Evolutionary conservation across 2,113 vertebrate species (phyloP), one percentile per base, ranked within the genome.

Genomic region (Rattus rattus): DNA sequence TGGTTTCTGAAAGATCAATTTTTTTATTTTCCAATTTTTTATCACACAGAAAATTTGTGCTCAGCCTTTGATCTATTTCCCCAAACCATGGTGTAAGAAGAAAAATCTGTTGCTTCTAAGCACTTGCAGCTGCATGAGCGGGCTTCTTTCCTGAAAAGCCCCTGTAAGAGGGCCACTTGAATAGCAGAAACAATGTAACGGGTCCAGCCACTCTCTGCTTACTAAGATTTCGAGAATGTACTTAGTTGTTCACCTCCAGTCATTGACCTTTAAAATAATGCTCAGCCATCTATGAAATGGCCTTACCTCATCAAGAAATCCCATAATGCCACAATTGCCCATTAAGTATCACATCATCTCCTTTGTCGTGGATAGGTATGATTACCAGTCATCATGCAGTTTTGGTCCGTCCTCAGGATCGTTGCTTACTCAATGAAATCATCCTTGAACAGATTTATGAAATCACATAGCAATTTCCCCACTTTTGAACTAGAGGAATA

Each of bases 181-280:
- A 65, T 22, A 72, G 54, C 77, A 94, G 47, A 76, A 92, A 52
- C 49, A 72, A 22, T 7, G 16, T 85, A n/a, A 73, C 54, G 88
- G 65, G 63, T 30, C 47, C 47, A 92, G n/a, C 11, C 80, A 22
- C 36, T 54, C 72, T 75, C 19, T 49, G 10, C 77, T 95, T 89
- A 61, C 77, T 69, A 36, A 36, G 77, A 76, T 92, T 94, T 94
- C 22, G 12, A 75, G 10, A 22, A 94, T 72, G 19, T 13, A 85
- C 17, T 95, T 49, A 85, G 83, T 96, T 81, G 43, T 76, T 89
- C 75, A 63, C 79, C 70, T 81, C 73, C 6, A 59, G 70, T 59
- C 59, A 90, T 0, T 91, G 88, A 94, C 70, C 91, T 98, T 96
- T 84, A 88, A 90, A 97, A 88, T 54, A 77, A 36, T 95, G 86